Base-by-base conservation (phyloP, 2,888 invertebrate species). In the Nasonia oneida region DNA sequence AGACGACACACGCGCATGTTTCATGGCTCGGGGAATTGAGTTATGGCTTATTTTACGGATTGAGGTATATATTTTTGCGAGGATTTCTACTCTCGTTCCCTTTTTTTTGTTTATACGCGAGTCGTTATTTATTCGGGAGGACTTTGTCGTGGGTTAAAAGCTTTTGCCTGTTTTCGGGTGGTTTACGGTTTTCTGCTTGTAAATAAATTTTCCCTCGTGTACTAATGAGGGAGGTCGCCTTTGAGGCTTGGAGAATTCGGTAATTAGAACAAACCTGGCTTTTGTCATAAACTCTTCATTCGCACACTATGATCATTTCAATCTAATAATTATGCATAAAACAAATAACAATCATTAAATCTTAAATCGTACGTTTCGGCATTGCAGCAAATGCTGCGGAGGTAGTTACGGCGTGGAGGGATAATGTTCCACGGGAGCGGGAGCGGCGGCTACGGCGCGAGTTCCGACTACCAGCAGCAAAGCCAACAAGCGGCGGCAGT, bases 351-450 rank as follows among this genome's bases (percentile, higher is more conserved):
- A 37, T 37, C 0, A 37, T 5, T 37, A 37, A 37, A 37, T 5
- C 4, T 37, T 37, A 3, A 37, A 37, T 37, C 42, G 5, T 42
- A 10, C 6, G 6, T 42, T 42, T 8, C 10, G 0, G 10, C 10
- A 15, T 89, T 86, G n/a, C 86, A 90, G 90, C 90, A 87, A 89
- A 90, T 90, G 90, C 83, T 86, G 89, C 87, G 90, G 89, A 89
- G 89, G 88, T 89, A 90, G 83, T 84, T 83, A 78, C 73, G 57
- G 57, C 42, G 81, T 64, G 83, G 77, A 84, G 81, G 89, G 91
- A 93, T 92, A 88, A 93, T 93, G 93, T 93, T 93, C 92, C 93
- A 93, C 93, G 92, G 93, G 89, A 92, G 92, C 90, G 91, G 93
- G 88, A 92, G 91, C 89, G 91, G 92, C 86, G 93, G 93, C 89